A percentile compares a stretch with the other conserved stretches of the same genome.
Conservation (phyloP, 2,113 vertebrate species). For the Pantherophis guttatus region DNA sequence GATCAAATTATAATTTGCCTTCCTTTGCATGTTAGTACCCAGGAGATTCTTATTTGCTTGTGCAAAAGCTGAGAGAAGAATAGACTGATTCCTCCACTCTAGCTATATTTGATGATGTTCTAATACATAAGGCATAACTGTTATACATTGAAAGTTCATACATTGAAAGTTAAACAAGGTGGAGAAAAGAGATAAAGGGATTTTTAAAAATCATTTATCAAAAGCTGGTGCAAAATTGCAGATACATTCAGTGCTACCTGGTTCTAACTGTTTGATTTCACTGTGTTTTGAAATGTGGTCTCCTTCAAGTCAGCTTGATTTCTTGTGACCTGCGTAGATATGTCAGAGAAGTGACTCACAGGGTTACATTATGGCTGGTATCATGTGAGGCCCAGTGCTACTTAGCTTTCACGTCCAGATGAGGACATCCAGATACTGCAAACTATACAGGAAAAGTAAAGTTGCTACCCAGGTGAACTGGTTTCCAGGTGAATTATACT, state of each 20-base stretch:
- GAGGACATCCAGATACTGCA: background rate
- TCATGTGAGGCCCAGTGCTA: background rate
- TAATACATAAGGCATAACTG: background rate
- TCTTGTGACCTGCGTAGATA: background rate
- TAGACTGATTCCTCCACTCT: background rate
- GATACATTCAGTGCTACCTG: background rate
- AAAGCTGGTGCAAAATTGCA: background rate
- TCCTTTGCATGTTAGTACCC: background rate
- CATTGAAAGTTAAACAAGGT: background rate
- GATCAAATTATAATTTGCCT: background rate
- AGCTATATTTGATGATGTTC: background rate
- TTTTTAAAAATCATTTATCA: background rate
- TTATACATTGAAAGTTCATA: background rate
- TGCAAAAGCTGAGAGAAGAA: background rate
- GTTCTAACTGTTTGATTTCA: background rate
- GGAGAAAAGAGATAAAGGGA: background rate
- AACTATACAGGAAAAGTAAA: background rate
- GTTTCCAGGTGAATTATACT: background rate
- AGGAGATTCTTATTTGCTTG: background rate
- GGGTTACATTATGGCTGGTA: background rate
- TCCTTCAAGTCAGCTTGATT: background rate
- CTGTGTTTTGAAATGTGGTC: background rate
- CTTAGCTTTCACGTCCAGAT: background rate
- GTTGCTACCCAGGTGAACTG: background rate
- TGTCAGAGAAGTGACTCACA: background rate